phyloP scores from a whole-genome alignment of 2,113 vertebrate species.

The Mirza zaza region DNA sequence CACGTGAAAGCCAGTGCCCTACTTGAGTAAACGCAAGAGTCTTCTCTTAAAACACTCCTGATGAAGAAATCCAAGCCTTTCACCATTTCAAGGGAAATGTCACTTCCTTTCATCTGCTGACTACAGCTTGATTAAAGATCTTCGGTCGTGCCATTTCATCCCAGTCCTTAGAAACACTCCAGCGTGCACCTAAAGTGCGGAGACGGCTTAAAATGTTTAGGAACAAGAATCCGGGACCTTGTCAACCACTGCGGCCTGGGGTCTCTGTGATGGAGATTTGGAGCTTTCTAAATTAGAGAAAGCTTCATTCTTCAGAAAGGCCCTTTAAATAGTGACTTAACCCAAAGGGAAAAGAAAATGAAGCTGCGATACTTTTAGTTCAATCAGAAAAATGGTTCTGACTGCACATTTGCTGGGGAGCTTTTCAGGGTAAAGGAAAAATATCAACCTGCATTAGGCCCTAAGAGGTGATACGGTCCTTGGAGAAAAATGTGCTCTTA shows the following conservation, averaged over 20 bases:
- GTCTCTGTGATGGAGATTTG: neutral
- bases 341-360: neutral
- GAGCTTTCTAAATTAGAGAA: neutral
- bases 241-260: neutral
- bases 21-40: neutral
- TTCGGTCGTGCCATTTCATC: rapidly evolving
- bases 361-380: neutral
- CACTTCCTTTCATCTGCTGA: neutral
- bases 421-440: neutral
- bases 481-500: constrained; percentile 35
- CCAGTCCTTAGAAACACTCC: neutral
- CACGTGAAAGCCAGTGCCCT: neutral
- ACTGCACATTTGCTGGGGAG: neutral
- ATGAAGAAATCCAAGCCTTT: neutral
- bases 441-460: constrained; percentile 46
- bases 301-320: neutral
- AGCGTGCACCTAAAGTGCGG: rapidly evolving
- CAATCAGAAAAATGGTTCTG: neutral
- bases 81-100: neutral
- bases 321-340: neutral
- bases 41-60: neutral
- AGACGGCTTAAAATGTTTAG: neutral
- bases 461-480: neutral
- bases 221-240: neutral
- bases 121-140: neutral